phyloP scores from a whole-genome alignment of 2,888 invertebrate genomes.

The Leptinotarsa haldemani region DNA sequence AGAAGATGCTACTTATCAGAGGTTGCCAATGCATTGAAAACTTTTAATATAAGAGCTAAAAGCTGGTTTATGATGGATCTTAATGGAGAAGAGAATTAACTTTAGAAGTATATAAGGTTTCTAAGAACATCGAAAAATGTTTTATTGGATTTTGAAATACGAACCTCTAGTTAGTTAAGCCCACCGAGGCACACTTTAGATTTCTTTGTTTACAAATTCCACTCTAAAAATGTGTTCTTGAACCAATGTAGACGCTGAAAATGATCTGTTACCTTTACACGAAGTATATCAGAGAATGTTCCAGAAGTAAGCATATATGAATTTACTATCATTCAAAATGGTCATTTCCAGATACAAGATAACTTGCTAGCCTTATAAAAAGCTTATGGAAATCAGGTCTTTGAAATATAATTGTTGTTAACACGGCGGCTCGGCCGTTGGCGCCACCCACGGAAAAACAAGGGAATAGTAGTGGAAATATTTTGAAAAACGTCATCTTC shows the following conservation, averaged over 20 bases:
- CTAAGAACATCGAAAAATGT: not conserved
- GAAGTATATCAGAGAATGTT: too few relatives aligned
- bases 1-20: slow-evolving; percentile 8
- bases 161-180: not conserved
- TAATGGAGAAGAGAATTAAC: slow-evolving; percentile 7
- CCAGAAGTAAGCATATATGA: not conserved
- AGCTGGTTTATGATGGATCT: slow-evolving; percentile 7
- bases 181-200: not conserved
- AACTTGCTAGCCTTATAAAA: not conserved
- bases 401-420: too few relatives aligned
- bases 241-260: too few relatives aligned
- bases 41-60: slow-evolving; percentile 12
- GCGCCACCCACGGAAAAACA: too few relatives aligned
- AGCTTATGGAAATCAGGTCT: not conserved
- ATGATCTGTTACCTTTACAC: too few relatives aligned
- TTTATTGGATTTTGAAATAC: slow-evolving; percentile 8
- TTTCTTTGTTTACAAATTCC: not conserved
- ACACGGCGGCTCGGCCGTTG: too few relatives aligned
- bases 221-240: not conserved
- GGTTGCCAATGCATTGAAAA: not conserved
- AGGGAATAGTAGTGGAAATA: too few relatives aligned
- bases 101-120: slow-evolving; percentile 15
- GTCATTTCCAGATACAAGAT: not conserved
- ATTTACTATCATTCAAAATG: not conserved
- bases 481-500: too few relatives aligned